Evolutionary conservation across 2,888 invertebrate genomes (phyloP).

Genomic region (Drosophila neonasuta): DNA sequence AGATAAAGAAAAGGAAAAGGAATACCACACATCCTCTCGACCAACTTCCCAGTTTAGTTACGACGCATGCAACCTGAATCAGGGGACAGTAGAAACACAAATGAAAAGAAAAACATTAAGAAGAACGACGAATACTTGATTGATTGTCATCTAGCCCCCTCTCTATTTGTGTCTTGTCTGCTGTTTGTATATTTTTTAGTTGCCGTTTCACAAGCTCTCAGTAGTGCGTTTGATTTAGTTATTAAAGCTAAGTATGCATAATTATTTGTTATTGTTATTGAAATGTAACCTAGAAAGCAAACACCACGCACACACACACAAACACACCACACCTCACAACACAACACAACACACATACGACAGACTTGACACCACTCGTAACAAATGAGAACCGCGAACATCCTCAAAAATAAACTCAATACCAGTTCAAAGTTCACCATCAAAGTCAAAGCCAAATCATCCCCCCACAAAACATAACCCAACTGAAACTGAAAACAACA

Average conservation of each 20-base stretch:
- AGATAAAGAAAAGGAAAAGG: not conserved
- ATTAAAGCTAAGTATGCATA: constrained; percentile 64
- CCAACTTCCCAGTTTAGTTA: constrained; percentile 46
- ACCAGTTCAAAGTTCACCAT: constrained; percentile 49
- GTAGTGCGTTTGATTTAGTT: constrained; percentile 55
- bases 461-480: constrained; percentile 13
- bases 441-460: constrained; percentile 69
- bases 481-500: constrained; percentile 24
- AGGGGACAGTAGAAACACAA: constrained; percentile 21
- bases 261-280: constrained; percentile 78
- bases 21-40: constrained; percentile 14
- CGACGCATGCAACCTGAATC: constrained; percentile 50
- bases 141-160: constrained; percentile 10
- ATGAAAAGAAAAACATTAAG: not conserved
- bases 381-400: constrained; percentile 23
- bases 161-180: constrained; percentile 39
- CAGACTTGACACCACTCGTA: constrained; percentile 48
- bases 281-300: constrained; percentile 50
- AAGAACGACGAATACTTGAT: not conserved
- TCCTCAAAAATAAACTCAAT: constrained; percentile 35
- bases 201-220: constrained; percentile 39
- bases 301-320: constrained; percentile 24
- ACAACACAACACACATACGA: not conserved
- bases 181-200: constrained; percentile 50
- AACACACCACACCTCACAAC: constrained; percentile 15